Conservation (phyloP, 2,113 vertebrate genomes). For the Mesembrinibis cayennensis region DNA sequence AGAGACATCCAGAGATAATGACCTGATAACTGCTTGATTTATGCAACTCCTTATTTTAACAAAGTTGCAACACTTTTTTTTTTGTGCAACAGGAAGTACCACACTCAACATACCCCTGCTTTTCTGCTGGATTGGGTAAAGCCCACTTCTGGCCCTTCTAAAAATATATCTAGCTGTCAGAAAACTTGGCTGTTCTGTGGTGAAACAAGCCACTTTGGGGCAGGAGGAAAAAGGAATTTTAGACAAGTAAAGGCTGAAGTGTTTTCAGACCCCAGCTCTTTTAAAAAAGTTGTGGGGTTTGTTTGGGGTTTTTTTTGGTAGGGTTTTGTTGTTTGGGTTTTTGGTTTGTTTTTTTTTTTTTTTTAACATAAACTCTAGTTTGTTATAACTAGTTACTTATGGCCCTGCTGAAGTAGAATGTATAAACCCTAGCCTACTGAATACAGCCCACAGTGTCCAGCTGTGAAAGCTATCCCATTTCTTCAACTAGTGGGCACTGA, state of each 20-base stretch:
- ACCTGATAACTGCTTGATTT: neutral
- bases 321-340: neutral
- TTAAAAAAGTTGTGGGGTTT: neutral
- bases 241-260: neutral
- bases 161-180: neutral
- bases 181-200: neutral
- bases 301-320: neutral
- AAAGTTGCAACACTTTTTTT: neutral
- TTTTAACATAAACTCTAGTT: neutral
- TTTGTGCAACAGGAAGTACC: conserved; percentile 28
- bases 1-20: neutral
- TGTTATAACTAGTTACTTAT: neutral
- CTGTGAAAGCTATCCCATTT: neutral
- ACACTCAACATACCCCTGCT: neutral
- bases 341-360: neutral
- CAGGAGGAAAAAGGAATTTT: neutral
- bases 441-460: neutral
- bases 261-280: neutral
- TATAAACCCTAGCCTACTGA: neutral
- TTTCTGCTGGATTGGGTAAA: neutral
- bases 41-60: neutral
- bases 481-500: neutral
- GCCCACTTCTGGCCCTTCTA: neutral
- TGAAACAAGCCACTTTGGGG: neutral
- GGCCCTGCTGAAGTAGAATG: neutral